Conservation (phyloP, 1,140 invertebrate genomes). For the Pissodes strobi region DNA sequence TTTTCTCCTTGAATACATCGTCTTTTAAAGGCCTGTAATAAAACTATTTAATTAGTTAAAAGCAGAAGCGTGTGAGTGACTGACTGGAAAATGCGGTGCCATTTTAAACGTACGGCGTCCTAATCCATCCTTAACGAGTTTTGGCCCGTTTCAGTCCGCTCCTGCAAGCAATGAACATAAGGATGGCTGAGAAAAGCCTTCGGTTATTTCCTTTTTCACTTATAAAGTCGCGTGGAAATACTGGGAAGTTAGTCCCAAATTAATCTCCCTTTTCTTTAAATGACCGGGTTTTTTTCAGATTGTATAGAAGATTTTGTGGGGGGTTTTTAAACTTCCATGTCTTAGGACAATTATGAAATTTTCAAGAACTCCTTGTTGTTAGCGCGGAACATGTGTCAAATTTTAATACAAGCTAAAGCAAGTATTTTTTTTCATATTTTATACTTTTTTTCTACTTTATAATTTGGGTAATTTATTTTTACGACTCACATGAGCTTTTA, state of each 20-base stretch:
- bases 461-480: too few relatives aligned
- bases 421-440: too few relatives aligned
- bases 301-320: too few relatives aligned
- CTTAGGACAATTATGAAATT: too few relatives aligned
- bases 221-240: constrained; percentile 35
- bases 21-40: constrained; percentile 30
- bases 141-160: constrained; percentile 26
- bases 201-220: constrained; percentile 39
- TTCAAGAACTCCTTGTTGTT: too few relatives aligned
- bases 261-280: constrained; percentile 18
- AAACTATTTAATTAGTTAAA: constrained; percentile 41
- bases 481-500: too few relatives aligned
- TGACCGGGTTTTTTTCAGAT: neutral
- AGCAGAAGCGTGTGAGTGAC: constrained; percentile 39
- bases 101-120: constrained; percentile 34
- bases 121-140: constrained; percentile 38
- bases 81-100: constrained; percentile 39
- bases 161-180: constrained; percentile 36
- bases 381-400: too few relatives aligned
- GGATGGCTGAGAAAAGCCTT: constrained; percentile 30
- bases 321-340: too few relatives aligned
- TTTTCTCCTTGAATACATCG: constrained; percentile 21
- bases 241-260: constrained; percentile 10
- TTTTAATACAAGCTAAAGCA: too few relatives aligned
- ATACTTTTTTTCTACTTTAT: too few relatives aligned